phyloP scores from a whole-genome alignment of 2,888 invertebrate genomes.

The Plagiodera versicolora region DNA sequence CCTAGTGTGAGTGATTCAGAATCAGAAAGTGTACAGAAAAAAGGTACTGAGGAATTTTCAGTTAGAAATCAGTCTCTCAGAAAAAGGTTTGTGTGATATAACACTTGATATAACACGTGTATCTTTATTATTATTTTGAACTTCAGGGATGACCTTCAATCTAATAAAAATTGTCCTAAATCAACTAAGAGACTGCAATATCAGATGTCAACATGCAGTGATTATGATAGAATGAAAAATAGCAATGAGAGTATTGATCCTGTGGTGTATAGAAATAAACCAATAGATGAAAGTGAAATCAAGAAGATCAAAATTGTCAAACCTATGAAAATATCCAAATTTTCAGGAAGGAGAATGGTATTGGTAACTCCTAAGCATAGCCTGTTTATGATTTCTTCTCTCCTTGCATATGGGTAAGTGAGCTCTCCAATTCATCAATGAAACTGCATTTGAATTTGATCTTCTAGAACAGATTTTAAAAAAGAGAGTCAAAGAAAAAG shows the following conservation, averaged over 20 bases:
- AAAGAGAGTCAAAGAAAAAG: slow-evolving; percentile 65
- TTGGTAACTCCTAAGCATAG: slow-evolving; percentile 76
- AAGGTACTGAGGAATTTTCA: slow-evolving; percentile 44
- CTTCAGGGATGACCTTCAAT: slow-evolving; percentile 15
- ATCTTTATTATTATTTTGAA: slow-evolving; percentile 41
- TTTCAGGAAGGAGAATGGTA: slow-evolving; percentile 79
- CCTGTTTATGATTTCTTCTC: slow-evolving; percentile 85
- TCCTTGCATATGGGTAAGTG: slow-evolving; percentile 73
- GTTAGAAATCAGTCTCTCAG: slow-evolving; percentile 53
- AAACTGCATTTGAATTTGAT: slow-evolving; percentile 4
- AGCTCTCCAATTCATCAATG: slow-evolving; percentile 24
- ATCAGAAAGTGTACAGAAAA: slow-evolving; percentile 72
- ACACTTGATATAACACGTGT: neutral
- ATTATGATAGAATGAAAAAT: slow-evolving; percentile 52
- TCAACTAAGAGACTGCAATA: slow-evolving; percentile 51
- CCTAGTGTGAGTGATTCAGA: slow-evolving; percentile 62
- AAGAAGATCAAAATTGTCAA: slow-evolving; percentile 65
- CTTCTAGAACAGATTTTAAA: slow-evolving; percentile 36
- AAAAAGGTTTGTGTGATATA: slow-evolving; percentile 59
- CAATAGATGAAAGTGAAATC: slow-evolving; percentile 56
- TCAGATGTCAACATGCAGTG: slow-evolving; percentile 58
- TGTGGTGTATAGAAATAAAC: slow-evolving; percentile 35
- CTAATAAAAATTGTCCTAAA: slow-evolving; percentile 40
- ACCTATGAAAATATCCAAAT: slow-evolving; percentile 66
- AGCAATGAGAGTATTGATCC: slow-evolving; percentile 75